A percentile compares a stretch with the other conserved stretches of the same genome.
Conservation (phyloP, 2,888 invertebrate genomes). For the Seira ritae region DNA sequence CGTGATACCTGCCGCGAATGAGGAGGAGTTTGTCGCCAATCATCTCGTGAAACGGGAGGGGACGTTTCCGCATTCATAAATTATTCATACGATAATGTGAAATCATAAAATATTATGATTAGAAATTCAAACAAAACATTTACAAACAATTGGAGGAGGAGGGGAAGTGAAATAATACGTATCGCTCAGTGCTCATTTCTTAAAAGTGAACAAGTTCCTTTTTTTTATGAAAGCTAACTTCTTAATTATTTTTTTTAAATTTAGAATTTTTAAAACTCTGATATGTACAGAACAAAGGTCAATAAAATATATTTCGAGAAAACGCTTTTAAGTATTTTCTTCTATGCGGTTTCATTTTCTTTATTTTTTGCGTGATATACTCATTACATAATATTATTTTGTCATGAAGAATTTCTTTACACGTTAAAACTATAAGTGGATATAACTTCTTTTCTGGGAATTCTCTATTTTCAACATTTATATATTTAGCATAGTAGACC, state of each 20-base stretch:
- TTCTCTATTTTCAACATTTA: background rate
- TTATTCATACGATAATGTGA: background rate
- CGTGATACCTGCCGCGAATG: constrained; percentile 57
- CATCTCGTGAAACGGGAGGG: constrained; percentile 19
- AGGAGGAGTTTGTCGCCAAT: constrained; percentile 35
- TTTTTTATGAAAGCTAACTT: no score
- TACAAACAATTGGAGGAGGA: no score
- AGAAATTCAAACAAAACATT: no score
- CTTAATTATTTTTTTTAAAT: no score
- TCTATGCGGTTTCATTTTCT: constrained; percentile 54
- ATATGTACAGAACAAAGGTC: no score
- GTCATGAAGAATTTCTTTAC: constrained; percentile 40
- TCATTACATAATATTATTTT: constrained; percentile 37
- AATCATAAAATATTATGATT: no score
- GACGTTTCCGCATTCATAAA: background rate
- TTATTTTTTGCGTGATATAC: constrained; percentile 45
- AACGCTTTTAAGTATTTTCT: background rate
- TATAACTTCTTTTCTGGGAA: background rate
- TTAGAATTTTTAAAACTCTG: no score
- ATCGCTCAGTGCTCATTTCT: no score
- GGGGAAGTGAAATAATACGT: no score
- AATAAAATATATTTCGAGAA: no score
- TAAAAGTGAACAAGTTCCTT: no score
- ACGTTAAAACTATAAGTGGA: no score
- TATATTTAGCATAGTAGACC: constrained; percentile 27